Evolutionary conservation across 2,797 vertebrate species (phyloP), one percentile per base, ranked within the genome.

Genomic region (Discoglossus pictus): DNA sequence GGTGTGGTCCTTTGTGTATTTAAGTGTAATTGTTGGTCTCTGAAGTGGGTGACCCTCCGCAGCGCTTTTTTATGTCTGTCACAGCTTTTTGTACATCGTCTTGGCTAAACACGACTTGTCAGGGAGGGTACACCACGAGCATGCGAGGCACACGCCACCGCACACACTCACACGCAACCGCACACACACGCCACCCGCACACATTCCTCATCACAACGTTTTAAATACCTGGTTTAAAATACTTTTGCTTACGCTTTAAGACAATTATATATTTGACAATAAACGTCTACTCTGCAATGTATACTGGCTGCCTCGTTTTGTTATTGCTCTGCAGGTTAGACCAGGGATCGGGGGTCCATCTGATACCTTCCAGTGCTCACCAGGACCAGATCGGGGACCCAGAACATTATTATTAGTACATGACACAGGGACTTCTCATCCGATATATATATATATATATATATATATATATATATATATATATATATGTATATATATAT

Each of bases 221-320:
- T 76, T 65, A 55, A 51, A 42, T 38, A 44, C 59, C 11, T 27
- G 42, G 23, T 48, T 58, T 25, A 55, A 17, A 17, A 40, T 13
- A 55, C 23, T 48, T 69, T 62, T 55, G 60, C 60, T 70, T 56
- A 34, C 27, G 60, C 54, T 59, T n/a, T 18, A 51, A 66, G 35
- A 66, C 59, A 42, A 27, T 63, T 50, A 31, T 56, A 55, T 62
- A 62, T 70, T 70, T 70, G 52, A 70, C 51, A 70, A 70, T 70
- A 70, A 70, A 70, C 15, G 31, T 70, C 43, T 50, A 56, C 35
- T 50, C 68, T 63, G 60, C 60, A 63, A 51, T 58, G 68, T 50
- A 50, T 50, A 16, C 6, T 10, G 31, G 39, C n/a, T 48, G 2
- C 31, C 13, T 43, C 6, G 23, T 39, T 59, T 21, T 60, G 36